Evolutionary conservation across 2,113 vertebrate species (phyloP), one percentile per base, ranked within the genome.

Genomic region (Falco punctatus): DNA sequence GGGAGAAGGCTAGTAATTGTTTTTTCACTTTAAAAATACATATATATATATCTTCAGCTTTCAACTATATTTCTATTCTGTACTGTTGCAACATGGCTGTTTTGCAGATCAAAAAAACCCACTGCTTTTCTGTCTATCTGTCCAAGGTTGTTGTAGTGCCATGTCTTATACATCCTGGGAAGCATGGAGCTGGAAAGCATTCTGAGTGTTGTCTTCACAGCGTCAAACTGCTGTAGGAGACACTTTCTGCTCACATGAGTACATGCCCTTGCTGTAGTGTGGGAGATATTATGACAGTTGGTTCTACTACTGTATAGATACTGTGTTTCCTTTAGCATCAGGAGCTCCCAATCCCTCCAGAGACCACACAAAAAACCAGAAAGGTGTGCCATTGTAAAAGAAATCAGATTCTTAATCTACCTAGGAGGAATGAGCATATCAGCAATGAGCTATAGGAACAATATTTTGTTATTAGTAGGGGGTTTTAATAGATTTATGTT

Each of bases 61-160:
- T 94, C 27, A 64, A 44, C 6, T 77, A 9, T 26, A 51, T 69
- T 90, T 72, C 49, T 72, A 1, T 26, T 46, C 33, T 10, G 12
- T 57, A 65, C 10, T 58, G 11, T 20, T 92, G 26, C 14, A 52
- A 58, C 4, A 32, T 33, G 69, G 51, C 38, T 58, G 21, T 40
- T 59, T 71, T 74, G 26, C 22, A 77, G 51, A 66, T 7, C 13
- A 62, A 83, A 84, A n/a, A 44, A 3, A 8, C 12, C 16, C 10
- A 13, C 30, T 30, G 42, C 17, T 5, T 61, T 71, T 71, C 38
- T 40, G 32, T 26, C 26, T 61, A 19, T 35, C 52, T 27, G 3
- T 33, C 1, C 0, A 49, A 46, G 22, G 35, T 33, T 58, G 48
- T 24, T 42, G 19, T 35, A 67, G 48, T 15, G 30, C 5, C 0